Evolutionary conservation across 2,113 vertebrate genomes (phyloP).

Genomic region (Pyrgilauda ruficollis): DNA sequence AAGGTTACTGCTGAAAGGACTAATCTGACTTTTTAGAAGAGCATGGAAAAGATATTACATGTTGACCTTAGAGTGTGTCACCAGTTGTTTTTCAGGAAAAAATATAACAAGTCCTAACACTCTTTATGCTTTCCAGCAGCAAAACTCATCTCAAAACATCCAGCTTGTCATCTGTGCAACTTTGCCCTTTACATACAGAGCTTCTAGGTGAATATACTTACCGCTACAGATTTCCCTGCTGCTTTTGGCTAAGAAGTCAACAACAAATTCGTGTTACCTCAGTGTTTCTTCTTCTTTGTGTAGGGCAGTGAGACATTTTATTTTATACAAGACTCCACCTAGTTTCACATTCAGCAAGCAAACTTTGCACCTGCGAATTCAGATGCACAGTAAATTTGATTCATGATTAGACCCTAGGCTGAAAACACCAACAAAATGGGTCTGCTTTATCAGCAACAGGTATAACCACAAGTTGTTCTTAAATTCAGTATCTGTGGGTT

Average conservation of each 20-base stretch:
- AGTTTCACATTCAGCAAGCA: not conserved
- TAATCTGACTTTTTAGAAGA: constrained; percentile 39
- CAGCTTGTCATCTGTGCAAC: constrained; percentile 32
- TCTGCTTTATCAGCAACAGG: not conserved
- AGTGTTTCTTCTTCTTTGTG: not conserved
- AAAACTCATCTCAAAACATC: constrained; percentile 42
- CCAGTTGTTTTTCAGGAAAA: constrained; percentile 11
- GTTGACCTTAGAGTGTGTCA: constrained; percentile 29
- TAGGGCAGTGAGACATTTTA: not conserved
- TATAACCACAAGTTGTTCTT: not conserved
- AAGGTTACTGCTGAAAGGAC: constrained; percentile 60
- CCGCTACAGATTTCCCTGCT: not conserved
- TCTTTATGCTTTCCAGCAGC: not conserved
- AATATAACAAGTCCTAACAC: constrained; percentile 3
- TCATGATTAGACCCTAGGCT: not conserved
- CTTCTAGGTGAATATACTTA: constrained; percentile 1
- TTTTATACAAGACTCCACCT: not conserved
- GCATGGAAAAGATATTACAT: not conserved
- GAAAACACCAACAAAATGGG: not conserved
- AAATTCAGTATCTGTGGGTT: not conserved
- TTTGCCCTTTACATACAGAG: constrained; percentile 47
- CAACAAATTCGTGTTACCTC: not conserved
- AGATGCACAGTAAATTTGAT: not conserved
- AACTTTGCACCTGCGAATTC: not conserved
- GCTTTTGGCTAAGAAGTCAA: not conserved